Evolutionary conservation across 2,797 vertebrate genomes (phyloP), one percentile per base, ranked within the genome.

Genomic region (Clarias laeviceps): DNA sequence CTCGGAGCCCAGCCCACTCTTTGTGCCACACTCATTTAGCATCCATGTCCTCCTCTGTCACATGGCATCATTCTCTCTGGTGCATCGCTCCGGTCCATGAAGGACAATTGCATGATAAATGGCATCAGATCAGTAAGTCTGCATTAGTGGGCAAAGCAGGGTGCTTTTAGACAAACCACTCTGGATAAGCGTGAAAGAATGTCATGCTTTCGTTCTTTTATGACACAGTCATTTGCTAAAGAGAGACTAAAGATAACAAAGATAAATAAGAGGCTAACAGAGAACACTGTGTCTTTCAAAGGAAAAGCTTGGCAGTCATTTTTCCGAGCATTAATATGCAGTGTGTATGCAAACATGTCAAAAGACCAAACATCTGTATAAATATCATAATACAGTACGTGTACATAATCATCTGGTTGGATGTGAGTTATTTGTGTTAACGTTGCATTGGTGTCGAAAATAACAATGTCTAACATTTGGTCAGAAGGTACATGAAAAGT

Each of bases 21-120:
- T 93, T 93, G 93, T 94, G 94, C 94, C 94, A 94, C 91, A 93
- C 91, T 94, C 93, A 92, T 93, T 95, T 94, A 94, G 92, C 93
- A 93, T 95, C 94, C 92, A 92, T 89, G 85, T 85, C 54, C 62
- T 89, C 92, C 90, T 3, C 93, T 94, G 93, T 95, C 93, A 90
- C 88, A 90, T 54, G 87, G 91, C 91, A 93, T 91, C 89, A 91
- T 92, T 92, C 91, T 92, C 91, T 92, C 89, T 69, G 89, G 90
- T 56, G 77, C 89, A 90, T 91, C 91, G 87, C 69, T 69, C 84
- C 85, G 40, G 64, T 83, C 70, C 61, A 40, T 50, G 65, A 82
- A 89, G 91, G 91, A 93, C 92, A 92, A 81, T 88, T 15, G 90
- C 91, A 93, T 93, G 94, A 94, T 92, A 94, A 93, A 94, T 93